Evolutionary conservation across 2,888 invertebrate genomes (phyloP), one percentile per base, ranked within the genome.

Genomic region (Anthophora plumipes): DNA sequence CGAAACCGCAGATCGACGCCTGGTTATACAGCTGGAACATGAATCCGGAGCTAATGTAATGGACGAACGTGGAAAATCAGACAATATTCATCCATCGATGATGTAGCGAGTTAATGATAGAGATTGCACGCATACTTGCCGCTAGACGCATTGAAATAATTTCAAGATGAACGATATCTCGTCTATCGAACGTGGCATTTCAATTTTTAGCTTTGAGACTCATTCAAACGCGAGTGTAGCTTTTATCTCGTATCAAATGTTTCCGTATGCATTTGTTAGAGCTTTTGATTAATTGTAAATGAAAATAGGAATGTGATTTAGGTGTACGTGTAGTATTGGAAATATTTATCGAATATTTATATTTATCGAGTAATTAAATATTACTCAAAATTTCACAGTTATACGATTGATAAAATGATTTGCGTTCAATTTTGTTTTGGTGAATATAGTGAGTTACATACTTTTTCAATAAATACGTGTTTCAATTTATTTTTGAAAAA

Each of bases 1-100:
- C 48, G 43, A 54, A 52, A 52, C 76, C 77, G 17, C 77, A 77
- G 57, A 41, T 43, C 70, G 20, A 55, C 39, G 17, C 41, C 54
- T 12, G 46, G 25, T 59, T 66, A 48, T 39, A 37, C 55, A 48
- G 25, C 11, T 50, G 9, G 22, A 17, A 46, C 48, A 48, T 11
- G 48, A 14, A 46, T 31, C n/a, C 3, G 46, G 31, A 3, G 11
- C 22, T 7, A 22, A 11, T 52, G 52, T 41, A 66, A 66, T 17
- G 37, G 20, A 46, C 46, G 60, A 52, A 41, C 48, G n/a, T 25
- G 57, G n/a, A 20, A 48, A 67, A 68, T 69, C 74, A 22, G 50
- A 68, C 69, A 60, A 39, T 25, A n/a, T 57, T 59, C 43, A 37
- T 48, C 12, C 17, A 7, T 0, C 46, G 4, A 17, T 14, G 39